A percentile compares a stretch with the other conserved stretches of the same genome.
Conservation (phyloP, 2,797 vertebrate species). For the Malurus splendens region DNA sequence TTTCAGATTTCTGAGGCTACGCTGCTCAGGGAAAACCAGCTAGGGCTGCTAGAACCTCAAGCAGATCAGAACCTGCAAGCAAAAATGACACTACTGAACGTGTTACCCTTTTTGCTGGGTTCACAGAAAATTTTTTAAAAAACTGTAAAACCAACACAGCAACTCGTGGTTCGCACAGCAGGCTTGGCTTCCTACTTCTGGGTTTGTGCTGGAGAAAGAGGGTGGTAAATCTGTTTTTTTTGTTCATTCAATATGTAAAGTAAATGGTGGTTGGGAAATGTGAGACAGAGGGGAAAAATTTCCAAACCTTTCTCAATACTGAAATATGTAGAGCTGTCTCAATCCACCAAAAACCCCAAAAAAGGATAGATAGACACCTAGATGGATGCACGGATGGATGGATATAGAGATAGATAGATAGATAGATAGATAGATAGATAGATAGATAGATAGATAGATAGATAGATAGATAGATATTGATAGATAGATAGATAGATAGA, state of each 20-base stretch:
- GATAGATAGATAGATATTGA: no score
- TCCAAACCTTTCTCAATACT: background rate
- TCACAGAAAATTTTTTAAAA: background rate
- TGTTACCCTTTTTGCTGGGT: background rate
- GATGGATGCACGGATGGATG: no score
- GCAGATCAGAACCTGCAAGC: background rate
- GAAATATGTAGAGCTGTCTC: background rate
- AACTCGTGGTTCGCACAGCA: background rate
- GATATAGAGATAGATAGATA: no score
- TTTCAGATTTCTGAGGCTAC: background rate
- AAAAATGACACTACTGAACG: background rate
- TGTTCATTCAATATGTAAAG: background rate
- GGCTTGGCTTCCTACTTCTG: background rate
- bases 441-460: no score
- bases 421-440: no score
- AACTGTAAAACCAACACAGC: background rate
- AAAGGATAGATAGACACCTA: background rate
- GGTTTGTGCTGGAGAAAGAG: background rate
- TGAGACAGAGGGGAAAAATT: background rate
- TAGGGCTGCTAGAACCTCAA: background rate
- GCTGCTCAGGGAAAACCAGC: rapidly evolving
- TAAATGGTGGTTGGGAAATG: background rate
- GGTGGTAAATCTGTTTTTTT: background rate
- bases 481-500: no score
- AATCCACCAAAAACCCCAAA: background rate